Conservation (phyloP, 2,797 vertebrate genomes). For the Mormyrops attenuatus region DNA sequence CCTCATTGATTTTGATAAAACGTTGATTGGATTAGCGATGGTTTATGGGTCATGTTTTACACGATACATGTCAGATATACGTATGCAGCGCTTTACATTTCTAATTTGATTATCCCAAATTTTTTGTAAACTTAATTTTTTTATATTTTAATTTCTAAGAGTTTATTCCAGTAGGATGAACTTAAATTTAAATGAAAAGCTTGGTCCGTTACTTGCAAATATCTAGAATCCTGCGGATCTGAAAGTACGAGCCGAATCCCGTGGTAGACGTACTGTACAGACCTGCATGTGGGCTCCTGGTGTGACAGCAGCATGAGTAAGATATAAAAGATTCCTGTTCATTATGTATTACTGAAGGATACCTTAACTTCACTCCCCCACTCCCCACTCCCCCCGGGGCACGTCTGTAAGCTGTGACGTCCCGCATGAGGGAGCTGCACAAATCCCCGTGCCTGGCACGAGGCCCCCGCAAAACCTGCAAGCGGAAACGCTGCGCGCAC, state of each 20-base stretch:
- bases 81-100: neutral
- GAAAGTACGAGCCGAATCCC: neutral
- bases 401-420: slow-evolving; percentile 14
- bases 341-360: slow-evolving; percentile 26
- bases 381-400: slow-evolving; percentile 19
- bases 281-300: neutral
- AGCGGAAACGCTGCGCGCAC: neutral
- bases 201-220: neutral
- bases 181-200: neutral
- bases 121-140: neutral
- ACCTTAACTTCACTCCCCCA: slow-evolving; percentile 9
- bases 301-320: neutral
- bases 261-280: neutral
- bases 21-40: slow-evolving; percentile 30
- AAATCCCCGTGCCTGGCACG: neutral
- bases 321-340: slow-evolving; percentile 23
- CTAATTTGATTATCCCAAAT: slow-evolving; percentile 5
- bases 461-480: neutral
- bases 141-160: neutral
- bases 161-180: neutral
- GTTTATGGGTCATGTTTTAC: slow-evolving; percentile 37
- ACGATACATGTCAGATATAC: neutral
- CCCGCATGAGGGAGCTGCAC: neutral
- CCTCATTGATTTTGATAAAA: slow-evolving; percentile 42
- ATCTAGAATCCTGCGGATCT: neutral